Base-by-base conservation (phyloP, 2,797 vertebrate genomes). In the Gephyroberyx darwinii region DNA sequence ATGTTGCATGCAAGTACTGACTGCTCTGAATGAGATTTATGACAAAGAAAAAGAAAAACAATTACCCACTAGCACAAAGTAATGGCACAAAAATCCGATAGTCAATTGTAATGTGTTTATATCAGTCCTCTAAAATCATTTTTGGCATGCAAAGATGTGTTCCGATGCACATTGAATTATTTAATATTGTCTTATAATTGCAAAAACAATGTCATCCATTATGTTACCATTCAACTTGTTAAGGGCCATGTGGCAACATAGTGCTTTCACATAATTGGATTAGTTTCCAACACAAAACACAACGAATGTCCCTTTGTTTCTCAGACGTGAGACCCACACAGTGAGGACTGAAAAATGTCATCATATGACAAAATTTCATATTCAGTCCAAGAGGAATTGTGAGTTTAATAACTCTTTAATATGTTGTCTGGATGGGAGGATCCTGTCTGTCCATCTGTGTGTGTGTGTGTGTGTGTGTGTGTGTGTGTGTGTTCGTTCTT, bases 141-240 rank as follows among this genome's bases (percentile, higher is more conserved):
- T 78, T 84, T 85, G 80, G 80, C 78, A 71, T 56, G 19, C 52
- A 4, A 8, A 71, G 43, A 52, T 60, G 62, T 78, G 69, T 69
- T 55, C 66, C 77, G 74, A 68, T 48, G 31, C 56, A 73, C 39
- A 33, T 31, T 69, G 50, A 70, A 65, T 62, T 48, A 72, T 83
- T 63, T 64, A 26, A 75, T 70, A 74, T 59, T 33, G 50, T 74
- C 22, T 50, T 56, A 17, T 48, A 68, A 63, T 69, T 31, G 72
- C 55, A 69, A 84, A 77, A 78, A 77, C 70, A 80, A 51, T 33
- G 58, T 85, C 68, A 85, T 78, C 54, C 60, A 2, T 71, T 68
- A 54, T 56, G 52, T 63, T 64, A 48, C n/a, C 17, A 14, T 35
- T 52, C 56, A 65, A 16, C 43, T 2, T 14, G 35, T 71, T 60